Base-by-base conservation (phyloP, 1,140 invertebrate species). In the Leucophenga varia region DNA sequence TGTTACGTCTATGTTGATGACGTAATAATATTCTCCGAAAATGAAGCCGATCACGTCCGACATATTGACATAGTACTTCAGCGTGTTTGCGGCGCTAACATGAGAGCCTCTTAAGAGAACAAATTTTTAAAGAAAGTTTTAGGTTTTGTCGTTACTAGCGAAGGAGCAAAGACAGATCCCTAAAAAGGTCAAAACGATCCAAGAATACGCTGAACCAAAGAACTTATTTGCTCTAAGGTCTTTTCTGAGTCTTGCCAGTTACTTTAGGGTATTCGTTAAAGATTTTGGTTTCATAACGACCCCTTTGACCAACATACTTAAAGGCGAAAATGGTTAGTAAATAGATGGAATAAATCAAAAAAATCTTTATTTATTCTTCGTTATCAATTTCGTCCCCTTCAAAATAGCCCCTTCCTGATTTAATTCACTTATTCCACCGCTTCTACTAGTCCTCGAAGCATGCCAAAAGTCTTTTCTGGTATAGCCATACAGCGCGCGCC, bases 291-390 rank as follows among this genome's bases (percentile, higher is more conserved):
- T 9, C 12, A 47, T 55, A 25, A 40, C 40, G 2, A 51, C 7
- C 55, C 71, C 8, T 77, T 79, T 45, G 52, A 77, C 17, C 55
- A 37, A 36, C 50, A 77, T 13, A 34, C 13, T 48, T 2, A 28
- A 36, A n/a, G n/a, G n/a, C n/a, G n/a, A n/a, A n/a, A n/a, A n/a
- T n/a, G n/a, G 34, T 34, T 40, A 19, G 30, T 44, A 40, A 14
- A 54, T 59, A 37, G n/a, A n/a, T n/a, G n/a, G n/a, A n/a, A n/a
- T n/a, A n/a, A n/a, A n/a, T n/a, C n/a, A n/a, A n/a, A n/a, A n/a
- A n/a, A n/a, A n/a, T n/a, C n/a, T n/a, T n/a, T n/a, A n/a, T n/a
- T n/a, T n/a, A n/a, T n/a, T n/a, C n/a, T n/a, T n/a, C n/a, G n/a
- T n/a, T n/a, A n/a, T n/a, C n/a, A n/a, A n/a, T n/a, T n/a, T n/a